Evolutionary conservation across 2,113 vertebrate genomes (phyloP), one percentile per base, ranked within the genome.

Genomic region (Scophthalmus maximus): DNA sequence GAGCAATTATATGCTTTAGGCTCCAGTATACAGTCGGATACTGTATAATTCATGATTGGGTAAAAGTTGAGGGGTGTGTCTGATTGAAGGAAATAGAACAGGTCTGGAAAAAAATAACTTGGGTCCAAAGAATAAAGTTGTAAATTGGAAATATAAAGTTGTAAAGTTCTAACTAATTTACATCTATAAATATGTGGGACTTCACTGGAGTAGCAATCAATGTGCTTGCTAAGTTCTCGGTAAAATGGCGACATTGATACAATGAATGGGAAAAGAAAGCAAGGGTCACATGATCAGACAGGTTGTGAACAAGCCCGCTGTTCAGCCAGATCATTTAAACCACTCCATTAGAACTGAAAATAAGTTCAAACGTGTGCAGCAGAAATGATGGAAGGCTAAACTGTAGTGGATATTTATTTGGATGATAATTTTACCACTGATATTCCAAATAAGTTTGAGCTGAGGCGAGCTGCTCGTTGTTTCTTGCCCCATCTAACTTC

Each of bases 31-130:
- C 57, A 73, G 79, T 60, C 57, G 20, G 29, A 53, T 68, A 47
- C 73, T 86, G 64, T 82, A 74, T 84, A 69, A 87, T 81, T 85
- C 30, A 78, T 80, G 61, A 25, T 62, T 55, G 3, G 18, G 44
- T 71, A 23, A 77, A 78, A 53, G 63, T 49, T 32, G 40, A 47
- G 25, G n/a, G 12, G 20, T 23, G 26, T 72, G 53, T 72, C 11
- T 34, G 23, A 68, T 64, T 44, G 8, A 29, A 66, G 47, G 32
- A 8, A 32, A 53, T 22, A 12, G 11, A 42, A 27, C 1, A n/a
- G 14, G 17, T 20, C 8, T 49, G 3, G 10, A 18, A 27, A 11
- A 59, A 27, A 53, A 27, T 12, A 14, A 11, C 53, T 5, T 34
- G 32, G 11, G 42, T 12, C 1, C 11, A 22, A 46, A 68, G 25